phyloP scores from a whole-genome alignment of 37 sponge, comb jelly and placozoan species.

The Eunapius fragilis region DNA sequence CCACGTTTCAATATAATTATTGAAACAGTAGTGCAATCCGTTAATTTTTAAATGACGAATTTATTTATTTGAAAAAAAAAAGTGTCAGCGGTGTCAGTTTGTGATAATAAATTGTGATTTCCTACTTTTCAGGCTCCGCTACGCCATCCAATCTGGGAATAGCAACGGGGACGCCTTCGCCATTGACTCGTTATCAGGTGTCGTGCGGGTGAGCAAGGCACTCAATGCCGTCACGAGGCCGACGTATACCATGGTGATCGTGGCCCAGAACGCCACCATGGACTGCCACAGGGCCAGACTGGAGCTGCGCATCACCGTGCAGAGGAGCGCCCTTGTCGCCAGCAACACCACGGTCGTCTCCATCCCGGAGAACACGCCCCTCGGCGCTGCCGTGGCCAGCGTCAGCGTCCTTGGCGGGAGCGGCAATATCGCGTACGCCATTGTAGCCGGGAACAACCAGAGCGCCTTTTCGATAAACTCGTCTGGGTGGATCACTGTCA shows the following conservation, averaged over 20 bases:
- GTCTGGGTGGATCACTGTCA: slow-evolving; percentile 1
- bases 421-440: slow-evolving; percentile 28
- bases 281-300: slow-evolving; percentile 38
- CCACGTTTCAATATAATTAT: too few species aligned
- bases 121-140: slow-evolving; percentile 13
- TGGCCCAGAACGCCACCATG: slow-evolving; percentile 28
- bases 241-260: slow-evolving; percentile 18
- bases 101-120: too few species aligned
- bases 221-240: background rate
- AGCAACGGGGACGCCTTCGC: slow-evolving; percentile 20
- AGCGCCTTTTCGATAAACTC: slow-evolving; percentile 44
- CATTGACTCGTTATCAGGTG: slow-evolving; percentile 30
- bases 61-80: too few species aligned
- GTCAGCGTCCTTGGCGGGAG: slow-evolving; percentile 42
- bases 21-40: too few species aligned
- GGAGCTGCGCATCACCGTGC: slow-evolving; percentile 31
- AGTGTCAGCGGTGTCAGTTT: too few species aligned
- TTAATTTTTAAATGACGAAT: too few species aligned
- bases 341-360: background rate
- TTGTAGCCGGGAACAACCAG: slow-evolving; percentile 46
- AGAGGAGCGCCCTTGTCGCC: slow-evolving; percentile 24
- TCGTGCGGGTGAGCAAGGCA: background rate
- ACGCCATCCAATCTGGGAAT: slow-evolving; percentile 34
- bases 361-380: slow-evolving; percentile 44
- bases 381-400: slow-evolving; percentile 10